Evolutionary conservation across 2,888 invertebrate genomes (phyloP).

Genomic region (Caenorhabditis japonica): DNA sequence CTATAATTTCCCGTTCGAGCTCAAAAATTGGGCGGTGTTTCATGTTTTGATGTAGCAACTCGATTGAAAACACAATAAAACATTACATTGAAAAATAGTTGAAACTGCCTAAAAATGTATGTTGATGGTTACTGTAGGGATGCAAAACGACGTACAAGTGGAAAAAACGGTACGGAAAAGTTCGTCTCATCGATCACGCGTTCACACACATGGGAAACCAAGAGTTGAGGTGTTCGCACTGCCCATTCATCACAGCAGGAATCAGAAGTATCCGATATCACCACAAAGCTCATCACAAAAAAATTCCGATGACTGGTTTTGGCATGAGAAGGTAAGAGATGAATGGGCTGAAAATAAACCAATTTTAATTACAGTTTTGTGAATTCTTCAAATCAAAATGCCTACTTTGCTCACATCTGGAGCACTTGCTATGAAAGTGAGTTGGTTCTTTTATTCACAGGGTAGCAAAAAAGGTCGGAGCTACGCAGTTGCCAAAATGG

Average conservation of each 20-base stretch:
- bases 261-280: slow-evolving; percentile 22
- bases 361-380: slow-evolving; percentile 3
- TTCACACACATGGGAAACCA: slow-evolving; percentile 13
- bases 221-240: slow-evolving; percentile 9
- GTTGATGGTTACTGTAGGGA: slow-evolving; percentile 14
- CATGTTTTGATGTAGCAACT: no score
- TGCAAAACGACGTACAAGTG: slow-evolving; percentile 18
- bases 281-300: slow-evolving; percentile 8
- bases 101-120: neutral
- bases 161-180: slow-evolving; percentile 28
- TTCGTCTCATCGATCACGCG: slow-evolving; percentile 32
- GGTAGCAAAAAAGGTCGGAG: neutral
- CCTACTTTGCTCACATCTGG: slow-evolving; percentile 15
- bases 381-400: neutral
- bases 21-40: no score
- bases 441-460: neutral
- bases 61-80: no score
- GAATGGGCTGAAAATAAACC: neutral
- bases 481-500: neutral
- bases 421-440: slow-evolving; percentile 19
- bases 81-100: slow-evolving; percentile 10
- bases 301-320: neutral
- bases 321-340: neutral
- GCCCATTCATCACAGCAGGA: slow-evolving; percentile 6
- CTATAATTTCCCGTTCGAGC: no score